Evolutionary conservation across 2,888 invertebrate genomes (phyloP), one percentile per base, ranked within the genome.

Genomic region (Brachynemurus nebulosus): DNA sequence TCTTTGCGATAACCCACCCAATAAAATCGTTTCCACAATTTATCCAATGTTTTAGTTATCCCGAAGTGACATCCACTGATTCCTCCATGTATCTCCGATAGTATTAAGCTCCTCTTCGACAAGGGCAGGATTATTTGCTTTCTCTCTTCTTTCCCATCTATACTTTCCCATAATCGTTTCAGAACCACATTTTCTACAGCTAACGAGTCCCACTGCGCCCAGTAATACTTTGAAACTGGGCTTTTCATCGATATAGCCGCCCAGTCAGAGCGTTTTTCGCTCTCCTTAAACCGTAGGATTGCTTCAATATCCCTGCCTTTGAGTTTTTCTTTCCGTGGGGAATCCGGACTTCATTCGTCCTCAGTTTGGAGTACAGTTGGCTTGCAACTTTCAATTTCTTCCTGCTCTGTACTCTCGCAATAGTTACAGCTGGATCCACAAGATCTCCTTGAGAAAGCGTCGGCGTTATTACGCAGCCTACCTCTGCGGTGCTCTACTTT

Each of bases 21-120:
- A 30, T 46, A 45, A 40, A 45, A 53, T 27, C 8, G 51, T 45
- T 37, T 48, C 42, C 2, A 47, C 45, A 49, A 30, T 25, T 47
- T 43, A 8, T 42, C 36, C n/a, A 35, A 4, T 11, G 19, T 42
- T 18, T 35, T 14, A 14, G 36, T 36, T 5, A 39, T 23, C 4
- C 20, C 39, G 12, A 20, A 39, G 21, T 19, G 39, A 11, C 39
- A 25, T 8, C 30, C 40, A 11, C 17, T 17, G 18, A 36, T 18
- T 11, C 16, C 36, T 17, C n/a, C 36, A 36, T 36, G 9, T 7
- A 36, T 6, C 18, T 36, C 36, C 9, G 23, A 23, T 7, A 23
- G 23, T 6, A 23, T 9, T 23, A 6, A 6, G 6, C 9, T 23
- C 9, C 23, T 23, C 23, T 9, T 23, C 7, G 23, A 23, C 23